These are phyloP conservation scores for Blastobasis adustella DNA, from an alignment of 2,888 invertebrate genomes.

Conservation along the genomic window DNA sequence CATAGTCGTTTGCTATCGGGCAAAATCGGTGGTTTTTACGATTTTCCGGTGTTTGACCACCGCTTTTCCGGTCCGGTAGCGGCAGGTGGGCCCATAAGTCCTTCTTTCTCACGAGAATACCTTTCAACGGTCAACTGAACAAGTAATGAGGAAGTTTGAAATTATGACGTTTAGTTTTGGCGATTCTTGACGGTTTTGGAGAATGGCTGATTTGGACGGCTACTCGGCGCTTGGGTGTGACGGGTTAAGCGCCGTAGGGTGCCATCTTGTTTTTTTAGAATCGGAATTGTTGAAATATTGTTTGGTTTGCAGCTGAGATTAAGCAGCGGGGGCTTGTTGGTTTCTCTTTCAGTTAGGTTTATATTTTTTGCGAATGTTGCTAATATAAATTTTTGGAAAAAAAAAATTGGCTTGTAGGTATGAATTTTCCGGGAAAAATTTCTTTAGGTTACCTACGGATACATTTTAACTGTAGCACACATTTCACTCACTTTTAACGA, in stretches of 20 bases:
- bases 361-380: no score
- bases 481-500: no score
- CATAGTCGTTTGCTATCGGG: slow-evolving; percentile 52
- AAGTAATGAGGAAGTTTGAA: slow-evolving; percentile 48
- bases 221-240: neutral
- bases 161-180: slow-evolving; percentile 36
- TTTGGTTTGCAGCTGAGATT: no score
- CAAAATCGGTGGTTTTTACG: slow-evolving; percentile 63
- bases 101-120: slow-evolving; percentile 65
- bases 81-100: slow-evolving; percentile 53
- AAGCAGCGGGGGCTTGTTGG: no score
- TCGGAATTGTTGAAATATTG: no score
- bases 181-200: slow-evolving; percentile 20
- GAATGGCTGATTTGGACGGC: slow-evolving; percentile 13
- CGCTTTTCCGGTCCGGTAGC: slow-evolving; percentile 61
- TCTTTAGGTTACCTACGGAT: no score
- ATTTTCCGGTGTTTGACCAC: slow-evolving; percentile 69
- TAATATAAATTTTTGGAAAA: no score
- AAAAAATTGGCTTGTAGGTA: no score
- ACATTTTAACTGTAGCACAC: no score
- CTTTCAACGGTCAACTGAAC: slow-evolving; percentile 38
- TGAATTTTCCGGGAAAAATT: no score
- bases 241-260: neutral
- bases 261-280: no score
- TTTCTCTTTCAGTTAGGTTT: no score